Evolutionary conservation across 2,888 invertebrate species (phyloP).

Genomic region (Habroteleia sp.): DNA sequence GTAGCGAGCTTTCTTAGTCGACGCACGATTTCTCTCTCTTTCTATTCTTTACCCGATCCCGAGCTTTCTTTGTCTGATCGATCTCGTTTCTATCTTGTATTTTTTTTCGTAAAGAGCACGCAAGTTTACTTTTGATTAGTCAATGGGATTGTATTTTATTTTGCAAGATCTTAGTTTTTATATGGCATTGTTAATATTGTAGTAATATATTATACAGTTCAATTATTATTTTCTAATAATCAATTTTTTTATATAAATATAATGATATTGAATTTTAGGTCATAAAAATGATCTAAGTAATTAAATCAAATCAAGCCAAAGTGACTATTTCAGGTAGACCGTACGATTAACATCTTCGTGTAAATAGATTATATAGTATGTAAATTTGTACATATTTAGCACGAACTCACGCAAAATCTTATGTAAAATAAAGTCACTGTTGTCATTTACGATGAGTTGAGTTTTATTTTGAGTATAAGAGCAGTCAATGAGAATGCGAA

Average conservation of each 20-base stretch:
- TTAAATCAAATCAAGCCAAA: too few relatives aligned
- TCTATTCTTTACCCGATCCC: constrained; percentile 1
- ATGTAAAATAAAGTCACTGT: constrained; percentile 47
- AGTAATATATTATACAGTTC: too few relatives aligned
- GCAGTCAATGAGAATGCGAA: constrained; percentile 67
- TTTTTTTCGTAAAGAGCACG: constrained; percentile 7
- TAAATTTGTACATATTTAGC: constrained; percentile 58
- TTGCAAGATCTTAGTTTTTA: not conserved
- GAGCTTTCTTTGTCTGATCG: constrained; percentile 14
- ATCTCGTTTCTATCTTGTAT: constrained; percentile 30
- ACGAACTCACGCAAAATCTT: constrained; percentile 40
- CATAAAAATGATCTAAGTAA: too few relatives aligned
- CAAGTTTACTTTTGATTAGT: constrained; percentile 14
- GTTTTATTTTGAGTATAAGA: constrained; percentile 67
- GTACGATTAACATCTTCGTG: constrained; percentile 16
- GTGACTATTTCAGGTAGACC: constrained; percentile 20
- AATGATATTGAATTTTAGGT: too few relatives aligned
- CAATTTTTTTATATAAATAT: too few relatives aligned
- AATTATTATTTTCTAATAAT: too few relatives aligned
- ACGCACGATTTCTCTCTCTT: constrained; percentile 27
- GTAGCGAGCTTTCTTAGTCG: constrained; percentile 46
- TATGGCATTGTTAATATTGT: too few relatives aligned
- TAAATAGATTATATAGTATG: constrained; percentile 18
- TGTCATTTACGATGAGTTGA: constrained; percentile 70
- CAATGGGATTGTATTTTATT: constrained; percentile 9